phyloP scores from a whole-genome alignment of 1,140 invertebrate genomes.

The Harlomillsia oculata region DNA sequence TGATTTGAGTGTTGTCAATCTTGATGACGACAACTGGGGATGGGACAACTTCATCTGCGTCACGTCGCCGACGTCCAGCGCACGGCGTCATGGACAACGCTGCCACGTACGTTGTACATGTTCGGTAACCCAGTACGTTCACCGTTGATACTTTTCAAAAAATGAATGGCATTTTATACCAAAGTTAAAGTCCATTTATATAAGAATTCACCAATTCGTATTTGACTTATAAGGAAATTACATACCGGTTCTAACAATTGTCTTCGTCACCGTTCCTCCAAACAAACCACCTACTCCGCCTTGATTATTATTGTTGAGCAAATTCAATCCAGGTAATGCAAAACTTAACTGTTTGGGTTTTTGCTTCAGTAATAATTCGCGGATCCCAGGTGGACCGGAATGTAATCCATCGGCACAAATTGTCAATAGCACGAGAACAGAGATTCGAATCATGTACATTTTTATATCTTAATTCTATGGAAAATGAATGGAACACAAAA shows the following conservation, averaged over 20 bases:
- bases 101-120: neutral
- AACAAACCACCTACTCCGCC: neutral
- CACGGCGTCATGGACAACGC: neutral
- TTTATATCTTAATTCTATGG: too few relatives aligned
- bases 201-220: too few relatives aligned
- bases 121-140: neutral
- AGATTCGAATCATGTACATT: too few relatives aligned
- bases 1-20: neutral
- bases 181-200: too few relatives aligned
- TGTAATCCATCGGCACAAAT: too few relatives aligned
- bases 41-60: neutral
- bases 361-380: too few relatives aligned
- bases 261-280: neutral
- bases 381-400: too few relatives aligned
- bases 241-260: neutral
- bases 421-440: too few relatives aligned
- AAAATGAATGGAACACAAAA: too few relatives aligned
- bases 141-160: neutral
- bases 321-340: neutral
- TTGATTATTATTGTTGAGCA: conserved; percentile 4
- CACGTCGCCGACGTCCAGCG: neutral
- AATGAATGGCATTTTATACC: too few relatives aligned
- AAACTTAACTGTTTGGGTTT: neutral
- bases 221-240: too few relatives aligned
- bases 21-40: neutral